Evolutionary conservation across 2,888 invertebrate species (phyloP), one percentile per base, ranked within the genome.

Genomic region (Amphiduros pacificus): DNA sequence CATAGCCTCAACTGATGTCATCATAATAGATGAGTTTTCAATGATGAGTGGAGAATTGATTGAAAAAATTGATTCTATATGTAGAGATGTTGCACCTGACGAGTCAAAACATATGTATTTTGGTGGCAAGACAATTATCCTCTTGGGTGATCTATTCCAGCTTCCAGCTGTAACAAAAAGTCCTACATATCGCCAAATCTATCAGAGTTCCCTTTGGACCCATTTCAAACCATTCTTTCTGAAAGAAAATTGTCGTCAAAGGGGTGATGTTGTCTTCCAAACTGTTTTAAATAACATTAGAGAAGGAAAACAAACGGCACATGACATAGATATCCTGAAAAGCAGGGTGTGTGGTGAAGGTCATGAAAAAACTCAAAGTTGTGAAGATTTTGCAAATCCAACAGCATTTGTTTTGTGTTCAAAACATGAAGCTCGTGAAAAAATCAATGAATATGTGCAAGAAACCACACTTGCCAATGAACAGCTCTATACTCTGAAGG

Each of bases 21-120:
- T 54, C 36, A 54, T 54, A 3, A 51, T 51, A 26, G 51, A 51
- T 27, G 51, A 51, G 17, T 14, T 51, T 2, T 32, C 32, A 14
- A 54, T 54, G 54, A 54, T 54, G 54, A 54, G 26, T 51, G 51
- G 26, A 14, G 54, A 54, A 36, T 11, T 54, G 22, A 14, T 54
- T 2, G 54, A 54, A 32, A 24, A 9, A 14, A n/a, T 54, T 32
- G 54, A 54, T 32, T 2, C 20, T 3, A 54, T 54, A 9, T 54
- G 54, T 54, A 54, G 54, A 22, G 54, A 54, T 20, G 54, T 54
- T 2, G 9, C 32, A 2, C 32, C 32, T 3, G 36, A 54, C 17
- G 20, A 26, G 2, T 2, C 6, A 14, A 36, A 20, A 22, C 6
- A 2, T 2, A 54, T 14, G 11, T 36, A n/a, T 28, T 54, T 54